A percentile compares a stretch with the other conserved stretches of the same genome.
Evolutionary conservation across 2,888 invertebrate genomes (phyloP).

Genomic region (Nomada fucata): DNA sequence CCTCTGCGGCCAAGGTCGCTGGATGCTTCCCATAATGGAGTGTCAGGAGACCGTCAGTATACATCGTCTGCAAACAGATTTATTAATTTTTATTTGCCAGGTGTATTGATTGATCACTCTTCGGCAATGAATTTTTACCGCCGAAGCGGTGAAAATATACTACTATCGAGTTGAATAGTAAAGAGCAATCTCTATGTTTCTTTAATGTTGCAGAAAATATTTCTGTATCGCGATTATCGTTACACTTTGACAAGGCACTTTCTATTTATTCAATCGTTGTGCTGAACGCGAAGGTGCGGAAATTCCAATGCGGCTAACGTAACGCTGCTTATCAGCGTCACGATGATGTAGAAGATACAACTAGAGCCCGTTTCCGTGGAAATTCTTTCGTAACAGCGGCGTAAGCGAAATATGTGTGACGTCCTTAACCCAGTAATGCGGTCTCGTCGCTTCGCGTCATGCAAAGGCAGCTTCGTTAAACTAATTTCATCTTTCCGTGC

Average conservation of each 20-base stretch:
- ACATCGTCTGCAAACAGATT: conserved; percentile 84
- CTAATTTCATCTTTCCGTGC: conserved; percentile 64
- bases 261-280: no score
- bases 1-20: conserved; percentile 95
- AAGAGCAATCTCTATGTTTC: no score
- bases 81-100: not conserved
- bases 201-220: no score
- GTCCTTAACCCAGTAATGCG: conserved; percentile 68
- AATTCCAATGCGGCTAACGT: no score
- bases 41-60: conserved; percentile 90
- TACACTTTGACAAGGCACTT: no score
- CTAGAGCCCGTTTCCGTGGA: conserved; percentile 27
- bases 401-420: conserved; percentile 50
- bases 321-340: not conserved
- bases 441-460: conserved; percentile 52
- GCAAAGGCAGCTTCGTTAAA: conserved; percentile 66
- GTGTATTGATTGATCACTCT: not conserved
- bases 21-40: conserved; percentile 97
- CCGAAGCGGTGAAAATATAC: not conserved
- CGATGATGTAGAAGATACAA: not conserved
- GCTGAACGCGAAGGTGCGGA: no score
- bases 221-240: no score
- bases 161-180: not conserved
- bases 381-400: conserved; percentile 46
- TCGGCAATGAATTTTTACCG: not conserved